Evolutionary conservation across 92 coral and sea anemone genomes (phyloP).

Genomic region (Chrysogorgia sp.): DNA sequence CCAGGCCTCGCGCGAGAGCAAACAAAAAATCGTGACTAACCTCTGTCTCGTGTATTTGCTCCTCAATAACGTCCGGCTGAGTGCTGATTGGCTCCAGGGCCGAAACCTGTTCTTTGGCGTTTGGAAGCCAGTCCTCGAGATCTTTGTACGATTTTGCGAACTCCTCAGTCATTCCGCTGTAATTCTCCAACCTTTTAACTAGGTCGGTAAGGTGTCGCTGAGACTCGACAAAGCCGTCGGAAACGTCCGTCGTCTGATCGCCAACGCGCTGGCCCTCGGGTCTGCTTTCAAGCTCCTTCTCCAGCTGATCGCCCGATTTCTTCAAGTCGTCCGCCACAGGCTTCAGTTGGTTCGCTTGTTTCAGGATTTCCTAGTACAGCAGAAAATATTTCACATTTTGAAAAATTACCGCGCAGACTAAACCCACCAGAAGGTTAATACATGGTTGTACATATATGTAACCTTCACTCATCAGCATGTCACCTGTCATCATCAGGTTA

Average conservation of each 20-base stretch:
- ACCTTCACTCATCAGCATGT: no score
- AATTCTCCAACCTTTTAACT: conserved; percentile 59
- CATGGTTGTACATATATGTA: no score
- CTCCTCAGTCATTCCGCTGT: conserved; percentile 73
- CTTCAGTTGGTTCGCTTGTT: conserved; percentile 8
- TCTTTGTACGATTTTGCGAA: conserved; percentile 80
- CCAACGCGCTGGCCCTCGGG: conserved; percentile 79
- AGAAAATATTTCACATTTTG: conserved; percentile 1
- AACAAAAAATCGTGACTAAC: no score
- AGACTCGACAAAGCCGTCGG: conserved; percentile 75
- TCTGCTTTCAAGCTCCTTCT: conserved; percentile 56
- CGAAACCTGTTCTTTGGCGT: conserved; percentile 72
- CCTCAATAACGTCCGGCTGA: conserved; percentile 82
- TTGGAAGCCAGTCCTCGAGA: conserved; percentile 88
- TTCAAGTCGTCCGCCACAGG: conserved; percentile 20
- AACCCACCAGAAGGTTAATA: no score
- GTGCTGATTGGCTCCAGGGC: conserved; percentile 94
- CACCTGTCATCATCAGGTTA: no score
- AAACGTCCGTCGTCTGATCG: conserved; percentile 68
- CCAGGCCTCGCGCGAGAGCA: no score
- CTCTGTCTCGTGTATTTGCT: conserved; percentile 90
- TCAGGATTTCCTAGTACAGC: conserved; percentile 1
- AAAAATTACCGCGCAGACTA: no score
- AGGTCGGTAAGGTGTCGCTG: conserved; percentile 73
- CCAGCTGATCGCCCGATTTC: conserved; percentile 7